A percentile compares a stretch with the other conserved stretches of the same genome.
These are phyloP conservation scores for Ptyas mucosa DNA, from an alignment of 2,113 vertebrate genomes.

Conservation along the genomic window DNA sequence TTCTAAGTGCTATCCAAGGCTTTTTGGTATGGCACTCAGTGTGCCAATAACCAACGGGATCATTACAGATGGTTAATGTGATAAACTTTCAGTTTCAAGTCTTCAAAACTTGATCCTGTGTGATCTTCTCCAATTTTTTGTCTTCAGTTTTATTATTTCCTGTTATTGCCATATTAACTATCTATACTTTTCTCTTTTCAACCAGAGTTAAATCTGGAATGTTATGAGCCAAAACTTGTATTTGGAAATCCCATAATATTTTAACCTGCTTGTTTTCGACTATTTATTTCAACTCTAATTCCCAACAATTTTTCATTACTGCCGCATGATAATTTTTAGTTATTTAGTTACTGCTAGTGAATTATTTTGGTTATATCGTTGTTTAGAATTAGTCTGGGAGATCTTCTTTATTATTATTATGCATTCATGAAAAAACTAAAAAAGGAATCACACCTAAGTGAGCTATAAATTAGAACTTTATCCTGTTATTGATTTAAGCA, in stretches of 20 bases:
- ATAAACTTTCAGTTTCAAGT: neutral
- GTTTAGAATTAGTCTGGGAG: neutral
- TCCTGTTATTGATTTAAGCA: slow-evolving; percentile 51
- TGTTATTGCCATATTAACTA: neutral
- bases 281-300: neutral
- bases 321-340: neutral
- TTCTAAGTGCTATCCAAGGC: neutral
- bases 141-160: neutral
- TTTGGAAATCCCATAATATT: neutral
- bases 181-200: neutral
- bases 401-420: neutral
- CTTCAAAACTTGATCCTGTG: neutral
- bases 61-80: neutral
- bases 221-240: neutral
- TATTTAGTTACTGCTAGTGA: neutral
- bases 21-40: neutral
- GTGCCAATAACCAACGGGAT: neutral
- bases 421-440: slow-evolving; percentile 45
- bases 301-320: neutral
- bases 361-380: neutral
- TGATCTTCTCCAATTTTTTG: neutral
- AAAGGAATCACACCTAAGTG: slow-evolving; percentile 45
- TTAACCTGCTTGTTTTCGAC: neutral
- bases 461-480: slow-evolving; percentile 67
- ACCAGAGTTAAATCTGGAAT: neutral